Evolutionary conservation across 2,888 invertebrate species (phyloP), one percentile per base, ranked within the genome.

Genomic region (Tenthredo livida): DNA sequence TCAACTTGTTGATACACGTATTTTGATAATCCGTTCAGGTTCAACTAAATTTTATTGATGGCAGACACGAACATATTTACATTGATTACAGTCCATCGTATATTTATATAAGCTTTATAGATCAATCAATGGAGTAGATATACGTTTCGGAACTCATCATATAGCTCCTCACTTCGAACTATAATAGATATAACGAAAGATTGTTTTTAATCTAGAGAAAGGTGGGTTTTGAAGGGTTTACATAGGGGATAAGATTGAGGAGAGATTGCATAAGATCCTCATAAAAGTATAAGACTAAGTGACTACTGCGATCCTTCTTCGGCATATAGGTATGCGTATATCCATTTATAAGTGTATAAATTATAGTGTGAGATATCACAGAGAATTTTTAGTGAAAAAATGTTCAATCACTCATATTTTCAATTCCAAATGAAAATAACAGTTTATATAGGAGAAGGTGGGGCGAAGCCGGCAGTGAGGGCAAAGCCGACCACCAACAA

Each of bases 151-250:
- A 47, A 47, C 15, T 47, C 2, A 47, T 47, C 15, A 47, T 15
- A 65, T 65, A 65, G 33, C 29, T 33, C 67, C 7, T 54, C 7
- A 54, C 7, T n/a, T n/a, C 7, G 54, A 54, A 54, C n/a, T 54
- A 54, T n/a, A n/a, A 7, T 1, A 33, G 33, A 0, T 17, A 33
- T 17, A 33, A 25, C 61, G 25, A 25, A 25, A 33, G 17, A 29
- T 67, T 67, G 67, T 33, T 72, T 43, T 72, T 12, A 40, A 72
- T 72, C 37, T 72, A 4, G 40, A 21, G 10, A 43, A 73, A 73
- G 40, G 72, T 73, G 12, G 40, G 17, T 9, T n/a, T 73, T 43
- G 72, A 43, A 73, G n/a, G 72, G 72, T 37, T 73, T n/a, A 73
- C 72, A 73, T 73, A 21, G 10, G 21, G 12, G 21, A 43, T 43